Conservation (phyloP, 2,113 vertebrate genomes). For the Scatophagus argus region DNA sequence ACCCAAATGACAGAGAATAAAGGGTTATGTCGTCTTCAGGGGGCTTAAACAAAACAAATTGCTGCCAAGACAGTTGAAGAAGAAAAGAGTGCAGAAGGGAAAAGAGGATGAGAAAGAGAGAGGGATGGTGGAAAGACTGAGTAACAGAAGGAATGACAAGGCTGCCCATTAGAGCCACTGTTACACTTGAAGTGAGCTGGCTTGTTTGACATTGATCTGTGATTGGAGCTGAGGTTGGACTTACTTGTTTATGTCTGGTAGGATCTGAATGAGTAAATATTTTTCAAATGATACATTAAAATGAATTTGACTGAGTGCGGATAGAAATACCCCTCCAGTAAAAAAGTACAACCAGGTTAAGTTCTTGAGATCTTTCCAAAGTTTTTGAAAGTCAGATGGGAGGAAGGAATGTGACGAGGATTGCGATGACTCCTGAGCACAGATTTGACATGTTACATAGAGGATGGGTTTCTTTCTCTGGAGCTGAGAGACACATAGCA, state of each 20-base stretch:
- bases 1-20: conserved; percentile 5
- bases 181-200: conserved; percentile 17
- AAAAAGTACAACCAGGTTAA: conserved; percentile 32
- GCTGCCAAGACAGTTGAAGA: conserved; percentile 40
- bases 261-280: not conserved
- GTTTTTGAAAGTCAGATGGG: conserved; percentile 55
- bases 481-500: conserved; percentile 61
- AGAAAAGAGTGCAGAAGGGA: conserved; percentile 13
- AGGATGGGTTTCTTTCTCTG: conserved; percentile 56
- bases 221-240: not conserved
- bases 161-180: conserved; percentile 31
- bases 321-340: not conserved
- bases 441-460: conserved; percentile 69
- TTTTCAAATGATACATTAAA: not conserved
- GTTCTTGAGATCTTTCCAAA: conserved; percentile 39
- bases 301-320: not conserved
- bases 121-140: conserved; percentile 7
- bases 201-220: not conserved
- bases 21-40: conserved; percentile 4
- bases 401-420: conserved; percentile 41
- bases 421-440: conserved; percentile 54
- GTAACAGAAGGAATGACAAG: conserved; percentile 39
- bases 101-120: not conserved
- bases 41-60: conserved; percentile 40
- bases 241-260: not conserved